These are phyloP conservation scores for Hephaestus fuliginosus DNA, from an alignment of 2,797 vertebrate species.

Conservation along the genomic window DNA sequence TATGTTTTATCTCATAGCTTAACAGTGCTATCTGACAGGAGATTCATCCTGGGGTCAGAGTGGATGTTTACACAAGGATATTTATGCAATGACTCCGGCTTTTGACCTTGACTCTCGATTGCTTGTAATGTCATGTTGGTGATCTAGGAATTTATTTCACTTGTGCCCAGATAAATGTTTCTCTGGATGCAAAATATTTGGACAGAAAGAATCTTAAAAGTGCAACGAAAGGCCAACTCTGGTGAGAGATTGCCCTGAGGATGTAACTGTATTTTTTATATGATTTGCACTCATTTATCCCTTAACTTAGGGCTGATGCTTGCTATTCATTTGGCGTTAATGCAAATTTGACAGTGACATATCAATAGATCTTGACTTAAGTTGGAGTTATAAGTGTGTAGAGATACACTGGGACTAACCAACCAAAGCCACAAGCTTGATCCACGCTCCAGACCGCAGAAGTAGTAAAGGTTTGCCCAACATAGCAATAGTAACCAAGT, in stretches of 20 bases:
- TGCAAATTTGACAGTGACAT: neutral
- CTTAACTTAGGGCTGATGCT: neutral
- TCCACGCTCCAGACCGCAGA: conserved; percentile 8
- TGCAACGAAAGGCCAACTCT: neutral
- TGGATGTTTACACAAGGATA: neutral
- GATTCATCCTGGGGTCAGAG: conserved; percentile 16
- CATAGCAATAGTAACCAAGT: conserved; percentile 29
- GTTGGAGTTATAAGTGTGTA: neutral
- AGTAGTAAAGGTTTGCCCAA: conserved; percentile 3
- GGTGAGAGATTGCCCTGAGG: neutral
- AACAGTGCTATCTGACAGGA: neutral
- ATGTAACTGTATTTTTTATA: neutral
- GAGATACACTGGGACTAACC: neutral
- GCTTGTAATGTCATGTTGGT: neutral
- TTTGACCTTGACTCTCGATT: neutral
- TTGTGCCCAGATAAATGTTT: neutral
- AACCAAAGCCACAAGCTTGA: neutral
- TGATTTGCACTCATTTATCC: neutral
- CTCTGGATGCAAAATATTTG: neutral
- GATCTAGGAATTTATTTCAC: conserved; percentile 15
- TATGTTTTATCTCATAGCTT: conserved; percentile 20
- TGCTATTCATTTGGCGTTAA: neutral
- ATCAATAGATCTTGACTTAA: neutral
- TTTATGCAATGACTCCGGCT: conserved; percentile 11
- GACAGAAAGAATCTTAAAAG: neutral